Base-by-base conservation (phyloP, 1,140 invertebrate species). In the Drosophila nigromelanica region DNA sequence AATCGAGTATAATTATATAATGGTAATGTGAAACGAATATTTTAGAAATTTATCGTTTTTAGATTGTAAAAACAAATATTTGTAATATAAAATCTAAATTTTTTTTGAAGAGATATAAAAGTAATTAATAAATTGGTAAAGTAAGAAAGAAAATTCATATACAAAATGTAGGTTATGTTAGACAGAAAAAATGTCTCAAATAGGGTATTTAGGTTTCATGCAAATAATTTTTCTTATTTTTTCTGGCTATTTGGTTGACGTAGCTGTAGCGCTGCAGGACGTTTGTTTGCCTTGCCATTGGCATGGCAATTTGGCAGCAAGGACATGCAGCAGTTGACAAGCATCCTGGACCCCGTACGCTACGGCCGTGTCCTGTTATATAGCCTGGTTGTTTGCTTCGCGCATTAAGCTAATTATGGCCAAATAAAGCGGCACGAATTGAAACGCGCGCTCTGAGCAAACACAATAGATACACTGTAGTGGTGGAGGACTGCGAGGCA, bases 371-470 rank as follows among this genome's bases (percentile, higher is more conserved):
- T 50, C 52, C 58, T 56, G 27, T 14, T 35, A n/a, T 24, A 37
- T 68, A 27, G 67, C 48, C 82, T 62, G 83, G 52, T 80, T 89
- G 83, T 89, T 89, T 89, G 83, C 70, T 42, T 63, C 70, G 83
- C 83, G 85, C 85, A 89, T 89, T 89, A 89, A 89, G 83, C 83
- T 89, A 89, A 89, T 89, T 89, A 89, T 89, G 83, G 66, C 79
- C 79, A 89, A 89, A 89, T 89, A 89, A 89, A 83, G 73, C 76
- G 83, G 58, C 73, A 68, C 83, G 83, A 89, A 89, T 80, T 37
- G 79, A 73, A 66, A 52, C 79, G 79, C 79, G 70, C 76, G 76
- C 79, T 76, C 43, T 64, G 58, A 63, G 42, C 80, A 89, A 83
- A 83, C 63, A 82, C 33, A 35, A 8, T 11, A 18, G 10, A 15